These are phyloP conservation scores for Ursus arctos DNA, from an alignment of 2,113 vertebrate genomes.

Conservation along the genomic window DNA sequence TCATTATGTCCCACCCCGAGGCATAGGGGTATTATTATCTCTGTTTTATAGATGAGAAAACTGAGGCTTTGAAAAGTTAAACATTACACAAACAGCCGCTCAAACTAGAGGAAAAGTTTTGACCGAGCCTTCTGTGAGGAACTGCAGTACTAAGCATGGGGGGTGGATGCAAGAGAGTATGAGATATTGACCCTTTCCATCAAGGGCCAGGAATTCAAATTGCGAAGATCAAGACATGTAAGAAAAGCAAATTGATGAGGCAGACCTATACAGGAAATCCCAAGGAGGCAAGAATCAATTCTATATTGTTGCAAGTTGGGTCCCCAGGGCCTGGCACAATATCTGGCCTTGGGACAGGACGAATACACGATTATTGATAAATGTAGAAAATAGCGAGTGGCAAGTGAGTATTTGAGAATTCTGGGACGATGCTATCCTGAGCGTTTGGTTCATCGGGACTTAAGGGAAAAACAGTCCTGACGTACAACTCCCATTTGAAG, in stretches of 20 bases:
- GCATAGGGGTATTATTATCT: no score
- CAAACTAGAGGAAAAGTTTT: background rate
- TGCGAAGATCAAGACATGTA: background rate
- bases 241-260: background rate
- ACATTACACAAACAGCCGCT: background rate
- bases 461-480: background rate
- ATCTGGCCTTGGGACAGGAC: background rate
- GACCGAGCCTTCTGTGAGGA: background rate
- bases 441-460: background rate
- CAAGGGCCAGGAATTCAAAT: constrained; percentile 29
- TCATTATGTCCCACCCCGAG: no score
- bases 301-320: background rate
- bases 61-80: background rate
- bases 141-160: background rate
- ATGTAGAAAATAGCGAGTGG: background rate
- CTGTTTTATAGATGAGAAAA: constrained; percentile 36
- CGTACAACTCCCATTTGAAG: background rate
- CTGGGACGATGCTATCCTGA: background rate
- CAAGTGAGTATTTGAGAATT: background rate
- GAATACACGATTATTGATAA: background rate
- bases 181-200: background rate
- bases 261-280: background rate
- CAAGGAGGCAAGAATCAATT: background rate
- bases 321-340: background rate
- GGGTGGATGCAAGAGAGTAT: background rate